Base-by-base conservation (phyloP, 2,113 vertebrate genomes). In the Cromileptes altivelis region DNA sequence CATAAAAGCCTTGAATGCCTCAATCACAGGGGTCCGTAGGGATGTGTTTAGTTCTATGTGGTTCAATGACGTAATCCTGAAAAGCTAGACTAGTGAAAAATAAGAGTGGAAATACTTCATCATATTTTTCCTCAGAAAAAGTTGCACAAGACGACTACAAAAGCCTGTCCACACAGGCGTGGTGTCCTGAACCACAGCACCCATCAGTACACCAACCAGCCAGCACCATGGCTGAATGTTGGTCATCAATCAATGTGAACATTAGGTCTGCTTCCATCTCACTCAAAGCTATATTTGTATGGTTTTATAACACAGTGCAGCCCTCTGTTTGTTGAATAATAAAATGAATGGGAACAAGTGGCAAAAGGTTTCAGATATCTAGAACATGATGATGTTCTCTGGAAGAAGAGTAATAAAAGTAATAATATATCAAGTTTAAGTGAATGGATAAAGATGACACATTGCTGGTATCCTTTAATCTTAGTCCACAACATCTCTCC, bases 11-110 rank as follows among this genome's bases (percentile, higher is more conserved):
- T 61, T 33, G 3, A 74, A 74, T 49, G 40, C 58, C 82, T 84
- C 70, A 61, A 42, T 81, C 52, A 62, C 47, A 52, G 53, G 18
- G 47, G 25, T 67, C 49, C 30, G 47, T 23, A 1, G 12, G 45
- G 69, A 52, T 67, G 52, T 76, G 61, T 78, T 81, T 78, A 78
- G 53, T 64, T 75, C 68, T 60, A 78, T 19, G 4, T 37, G 65
- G 78, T 63, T 23, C 13, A 71, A 47, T 37, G 67, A 71, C 77
- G 64, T 55, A 79, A 10, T 23, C 2, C 13, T 5, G 12, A 57
- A 57, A 57, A 12, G 5, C 9, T 67, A 75, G 72, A 80, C 57
- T 42, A 57, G n/a, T 58, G 30, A 65, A 74, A 78, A 61, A 40
- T 6, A 45, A 0, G 4, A 45, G 42, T 37, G 40, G 74, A 78